These are phyloP conservation scores for Staurois parvus DNA, from an alignment of 2,797 vertebrate genomes.

Conservation along the genomic window DNA sequence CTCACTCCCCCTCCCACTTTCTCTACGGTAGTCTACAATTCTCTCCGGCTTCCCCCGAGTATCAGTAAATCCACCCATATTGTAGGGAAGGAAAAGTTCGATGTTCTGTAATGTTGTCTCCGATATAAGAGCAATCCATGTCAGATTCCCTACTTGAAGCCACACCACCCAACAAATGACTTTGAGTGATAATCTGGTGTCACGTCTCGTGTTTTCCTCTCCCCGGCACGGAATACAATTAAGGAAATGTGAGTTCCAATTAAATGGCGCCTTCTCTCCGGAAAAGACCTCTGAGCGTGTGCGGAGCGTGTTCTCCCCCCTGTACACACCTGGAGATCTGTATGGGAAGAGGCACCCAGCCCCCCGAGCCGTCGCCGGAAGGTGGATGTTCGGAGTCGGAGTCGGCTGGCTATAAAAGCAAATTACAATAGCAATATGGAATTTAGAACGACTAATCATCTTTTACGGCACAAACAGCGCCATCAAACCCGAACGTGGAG, in stretches of 20 bases:
- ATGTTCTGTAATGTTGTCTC: too few species aligned
- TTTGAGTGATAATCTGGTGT: conserved; percentile 34
- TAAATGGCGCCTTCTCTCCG: conserved; percentile 40
- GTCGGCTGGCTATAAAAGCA: conserved; percentile 56
- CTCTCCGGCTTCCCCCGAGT: too few species aligned
- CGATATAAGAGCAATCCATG: conserved; percentile 15
- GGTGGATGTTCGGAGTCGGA: conserved; percentile 58
- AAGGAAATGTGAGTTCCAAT: conserved; percentile 49
- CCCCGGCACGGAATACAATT: conserved; percentile 26
- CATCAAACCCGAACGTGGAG: conserved; percentile 52
- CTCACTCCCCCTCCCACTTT: too few species aligned
- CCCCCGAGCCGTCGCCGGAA: conserved; percentile 45
- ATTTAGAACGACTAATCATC: conserved; percentile 61
- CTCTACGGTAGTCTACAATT: too few species aligned
- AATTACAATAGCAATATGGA: conserved; percentile 63
- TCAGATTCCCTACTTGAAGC: conserved; percentile 8
- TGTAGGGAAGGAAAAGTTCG: too few species aligned
- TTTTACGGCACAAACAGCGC: conserved; percentile 59
- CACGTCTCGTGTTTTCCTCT: conserved; percentile 41
- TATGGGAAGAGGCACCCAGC: conserved; percentile 4
- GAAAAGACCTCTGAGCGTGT: conserved; percentile 38
- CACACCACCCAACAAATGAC: conserved; percentile 13
- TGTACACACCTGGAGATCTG: conserved; percentile 45
- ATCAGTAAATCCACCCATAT: too few species aligned
- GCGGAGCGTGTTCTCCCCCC: not conserved